Evolutionary conservation across 2,888 invertebrate genomes (phyloP), one percentile per base, ranked within the genome.

Genomic region (Galeruca laticollis): DNA sequence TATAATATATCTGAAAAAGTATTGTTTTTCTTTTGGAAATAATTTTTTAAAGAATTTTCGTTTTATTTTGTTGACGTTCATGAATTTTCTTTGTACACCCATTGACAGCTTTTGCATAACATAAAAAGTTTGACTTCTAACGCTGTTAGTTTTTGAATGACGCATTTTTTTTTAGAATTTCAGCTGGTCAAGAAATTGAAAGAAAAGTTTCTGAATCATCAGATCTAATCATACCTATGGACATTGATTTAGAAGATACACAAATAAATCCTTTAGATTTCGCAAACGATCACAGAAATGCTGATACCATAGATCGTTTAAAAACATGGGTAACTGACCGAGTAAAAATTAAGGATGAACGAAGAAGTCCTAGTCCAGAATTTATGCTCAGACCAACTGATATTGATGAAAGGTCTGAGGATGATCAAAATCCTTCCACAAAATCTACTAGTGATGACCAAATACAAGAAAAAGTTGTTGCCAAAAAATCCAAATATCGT

Each of bases 281-380:
- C 40, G 59, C 67, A n/a, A 54, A 52, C 26, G 65, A 69, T 18
- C 15, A 10, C 11, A 68, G 43, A 35, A 67, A 73, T 60, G 35
- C 62, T 1, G 71, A 68, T 20, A 78, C 78, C 0, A 78, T 79
- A 18, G 68, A 76, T 43, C 76, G 75, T 10, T 68, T 80, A 33
- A 78, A 76, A 63, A 74, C 76, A 18, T 80, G 80, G 80, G 73
- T 80, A 13, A 73, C 73, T 8, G 77, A 78, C 56, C 78, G 78
- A 56, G 75, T 80, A 47, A 72, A 71, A 13, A 37, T 67, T 11
- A 71, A 75, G 11, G 59, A 65, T n/a, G 78, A 75, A 51, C 56
- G 78, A 9, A 72, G 80, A 43, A 76, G 76, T 68, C 80, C 80
- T 10, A 78, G 78, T 71, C 80, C 80, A 5, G 80, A 80, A 20